These are phyloP conservation scores for Meloidogyne floridensis DNA, from an alignment of 1,140 invertebrate species.

Conservation along the genomic window DNA sequence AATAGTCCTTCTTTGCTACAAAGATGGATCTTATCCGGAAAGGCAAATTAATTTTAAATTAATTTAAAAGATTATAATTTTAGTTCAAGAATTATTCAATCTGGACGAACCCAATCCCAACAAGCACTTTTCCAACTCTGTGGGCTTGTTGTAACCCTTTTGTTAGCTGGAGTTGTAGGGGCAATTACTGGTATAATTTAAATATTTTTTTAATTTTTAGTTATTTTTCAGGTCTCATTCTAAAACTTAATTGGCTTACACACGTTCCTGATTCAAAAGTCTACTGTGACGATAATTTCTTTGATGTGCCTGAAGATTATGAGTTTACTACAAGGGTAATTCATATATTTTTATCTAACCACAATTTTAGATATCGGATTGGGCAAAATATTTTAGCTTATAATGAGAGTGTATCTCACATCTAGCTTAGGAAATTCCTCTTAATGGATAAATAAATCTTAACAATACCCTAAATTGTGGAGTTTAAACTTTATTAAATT, in stretches of 20 bases:
- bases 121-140: conserved; percentile 57
- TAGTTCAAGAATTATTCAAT: conserved; percentile 32
- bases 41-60: conserved; percentile 23
- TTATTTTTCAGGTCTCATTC: conserved; percentile 54
- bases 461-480: too few relatives aligned
- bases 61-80: conserved; percentile 1
- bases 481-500: too few relatives aligned
- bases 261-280: conserved; percentile 50
- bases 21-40: conserved; percentile 33
- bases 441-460: too few relatives aligned
- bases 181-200: conserved; percentile 56
- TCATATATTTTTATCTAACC: too few relatives aligned
- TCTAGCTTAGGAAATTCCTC: too few relatives aligned
- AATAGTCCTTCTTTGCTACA: conserved; percentile 30
- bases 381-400: too few relatives aligned
- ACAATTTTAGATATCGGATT: too few relatives aligned
- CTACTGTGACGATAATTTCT: conserved; percentile 60
- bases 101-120: conserved; percentile 30
- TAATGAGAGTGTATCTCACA: too few relatives aligned
- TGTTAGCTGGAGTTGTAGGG: conserved; percentile 53
- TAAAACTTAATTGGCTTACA: conserved; percentile 54
- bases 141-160: conserved; percentile 51
- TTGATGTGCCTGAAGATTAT: conserved; percentile 61
- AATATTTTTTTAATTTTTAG: not conserved
- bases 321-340: conserved; percentile 62